A percentile compares a stretch with the other conserved stretches of the same genome.
These are phyloP conservation scores for Drymonia ruficornis DNA, from an alignment of 2,888 invertebrate species.

Conservation along the genomic window DNA sequence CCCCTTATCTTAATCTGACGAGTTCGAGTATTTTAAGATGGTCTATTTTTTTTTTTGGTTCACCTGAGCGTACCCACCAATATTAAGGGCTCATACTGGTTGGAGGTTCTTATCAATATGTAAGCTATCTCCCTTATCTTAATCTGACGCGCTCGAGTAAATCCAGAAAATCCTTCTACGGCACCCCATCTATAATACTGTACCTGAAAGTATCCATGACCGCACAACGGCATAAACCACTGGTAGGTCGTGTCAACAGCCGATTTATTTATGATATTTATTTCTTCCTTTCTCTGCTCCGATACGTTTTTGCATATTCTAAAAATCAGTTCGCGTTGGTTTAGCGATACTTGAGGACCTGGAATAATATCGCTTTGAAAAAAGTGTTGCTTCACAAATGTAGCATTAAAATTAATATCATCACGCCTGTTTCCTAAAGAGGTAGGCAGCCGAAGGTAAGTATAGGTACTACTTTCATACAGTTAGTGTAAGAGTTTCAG, in stretches of 20 bases:
- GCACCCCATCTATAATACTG: neutral
- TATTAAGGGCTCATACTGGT: no score
- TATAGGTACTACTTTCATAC: no score
- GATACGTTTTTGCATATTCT: constrained; percentile 64
- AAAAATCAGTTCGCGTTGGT: constrained; percentile 60
- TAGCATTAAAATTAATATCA: no score
- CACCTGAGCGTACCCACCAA: no score
- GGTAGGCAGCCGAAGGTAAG: neutral
- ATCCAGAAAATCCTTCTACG: no score
- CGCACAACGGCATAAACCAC: constrained; percentile 69
- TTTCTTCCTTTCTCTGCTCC: constrained; percentile 59
- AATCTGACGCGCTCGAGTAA: no score
- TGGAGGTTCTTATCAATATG: no score
- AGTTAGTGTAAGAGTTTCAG: no score
- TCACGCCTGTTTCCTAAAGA: neutral
- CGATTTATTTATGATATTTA: constrained; percentile 68
- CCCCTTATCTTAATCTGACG: no score
- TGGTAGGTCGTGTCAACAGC: constrained; percentile 74
- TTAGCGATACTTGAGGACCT: constrained; percentile 69
- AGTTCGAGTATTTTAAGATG: no score
- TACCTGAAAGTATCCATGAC: constrained; percentile 76
- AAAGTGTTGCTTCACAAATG: neutral
- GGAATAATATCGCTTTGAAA: constrained; percentile 11
- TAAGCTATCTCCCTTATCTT: no score
- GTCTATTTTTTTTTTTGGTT: no score